Base-by-base conservation (phyloP, 1,140 invertebrate genomes). In the Uloborus diversus region DNA sequence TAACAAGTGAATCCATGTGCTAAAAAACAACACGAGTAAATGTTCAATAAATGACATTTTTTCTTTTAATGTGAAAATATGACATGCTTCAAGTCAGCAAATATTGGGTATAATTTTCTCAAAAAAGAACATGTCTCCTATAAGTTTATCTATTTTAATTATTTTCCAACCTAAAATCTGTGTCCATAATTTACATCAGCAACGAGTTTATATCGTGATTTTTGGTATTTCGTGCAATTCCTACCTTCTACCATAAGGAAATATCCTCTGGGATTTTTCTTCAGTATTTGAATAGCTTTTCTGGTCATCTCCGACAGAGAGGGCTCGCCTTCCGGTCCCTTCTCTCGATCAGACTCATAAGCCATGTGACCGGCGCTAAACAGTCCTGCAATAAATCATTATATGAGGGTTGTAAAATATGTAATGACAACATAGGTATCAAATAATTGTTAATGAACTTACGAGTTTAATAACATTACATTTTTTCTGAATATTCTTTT, bases 211-310 rank as follows among this genome's bases (percentile, higher is more conserved):
- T n/a, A n/a, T n/a, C n/a, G n/a, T n/a, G n/a, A n/a, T n/a, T n/a
- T n/a, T n/a, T n/a, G n/a, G n/a, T n/a, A n/a, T n/a, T n/a, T n/a
- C n/a, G n/a, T n/a, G n/a, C n/a, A n/a, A n/a, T n/a, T n/a, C n/a
- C n/a, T 66, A 83, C 83, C 84, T 80, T 84, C 84, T 20, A 85
- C 83, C 62, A 89, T 79, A 7, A 89, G 80, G 61, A 88, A 86
- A 81, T 83, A 89, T 7, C 88, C 88, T 20, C 88, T 85, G 1
- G 81, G 62, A 80, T 86, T 86, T 71, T 86, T 81, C 51, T 79
- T 81, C 14, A 89, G 83, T n/a, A 89, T 84, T 71, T 85, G 69
- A 17, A 89, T 86, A 7, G 88, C 87, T 62, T 85, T 86, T 70
- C 84, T 71, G 9, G 86, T 87, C 88, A 89, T 87, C 73, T 88